Evolutionary conservation across 2,113 vertebrate species (phyloP).

Genomic region (Myrmophylax atrothorax): DNA sequence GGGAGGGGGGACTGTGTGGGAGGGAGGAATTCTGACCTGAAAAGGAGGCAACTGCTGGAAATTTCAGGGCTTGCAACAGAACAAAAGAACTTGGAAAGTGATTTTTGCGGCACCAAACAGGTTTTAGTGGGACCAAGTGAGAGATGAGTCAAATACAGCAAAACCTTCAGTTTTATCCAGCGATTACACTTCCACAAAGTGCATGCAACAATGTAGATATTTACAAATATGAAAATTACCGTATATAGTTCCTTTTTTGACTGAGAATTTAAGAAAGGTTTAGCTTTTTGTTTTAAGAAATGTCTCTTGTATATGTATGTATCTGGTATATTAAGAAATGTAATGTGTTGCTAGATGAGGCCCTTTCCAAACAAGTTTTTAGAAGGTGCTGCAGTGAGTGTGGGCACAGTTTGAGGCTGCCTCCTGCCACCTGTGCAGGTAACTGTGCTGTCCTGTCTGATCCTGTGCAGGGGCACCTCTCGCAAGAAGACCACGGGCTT

Average conservation of each 20-base stretch:
- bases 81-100: neutral
- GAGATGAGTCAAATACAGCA: neutral
- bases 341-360: neutral
- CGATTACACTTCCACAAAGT: neutral
- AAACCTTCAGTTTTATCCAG: neutral
- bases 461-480: slow-evolving; percentile 74
- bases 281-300: neutral
- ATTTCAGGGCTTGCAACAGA: neutral
- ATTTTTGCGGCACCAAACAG: neutral
- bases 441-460: neutral
- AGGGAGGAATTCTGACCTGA: neutral
- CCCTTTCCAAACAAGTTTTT: neutral
- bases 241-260: neutral
- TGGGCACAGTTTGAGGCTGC: neutral
- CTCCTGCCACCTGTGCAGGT: neutral
- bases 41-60: neutral
- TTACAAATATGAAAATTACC: neutral
- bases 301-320: no score
- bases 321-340: neutral
- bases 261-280: neutral
- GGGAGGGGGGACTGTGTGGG: neutral
- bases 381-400: neutral
- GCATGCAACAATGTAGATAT: neutral
- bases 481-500: slow-evolving; percentile 90
- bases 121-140: neutral